Conservation (phyloP, 2,888 invertebrate genomes). For the Aporophyla nigra region DNA sequence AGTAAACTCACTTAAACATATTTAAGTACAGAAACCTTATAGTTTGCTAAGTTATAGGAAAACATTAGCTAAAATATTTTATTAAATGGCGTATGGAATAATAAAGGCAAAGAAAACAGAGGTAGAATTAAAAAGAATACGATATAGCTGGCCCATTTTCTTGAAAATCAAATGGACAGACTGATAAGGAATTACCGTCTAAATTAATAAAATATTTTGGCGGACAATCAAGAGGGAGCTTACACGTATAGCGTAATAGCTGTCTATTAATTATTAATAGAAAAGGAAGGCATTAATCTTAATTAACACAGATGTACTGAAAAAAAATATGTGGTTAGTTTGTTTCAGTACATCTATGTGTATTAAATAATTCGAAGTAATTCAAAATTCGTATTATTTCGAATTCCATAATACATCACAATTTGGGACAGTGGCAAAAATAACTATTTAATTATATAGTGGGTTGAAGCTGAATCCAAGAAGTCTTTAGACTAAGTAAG, state of each 20-base stretch:
- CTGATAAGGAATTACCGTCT: neutral
- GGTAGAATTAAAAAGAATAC: neutral
- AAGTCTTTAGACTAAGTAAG: slow-evolving; percentile 17
- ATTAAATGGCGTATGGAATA: neutral
- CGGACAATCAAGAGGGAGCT: neutral
- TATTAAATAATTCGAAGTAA: neutral
- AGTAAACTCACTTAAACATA: slow-evolving; percentile 49
- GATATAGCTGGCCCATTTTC: neutral
- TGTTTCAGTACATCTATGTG: too few relatives aligned
- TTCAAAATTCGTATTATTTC: neutral
- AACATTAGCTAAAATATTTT: slow-evolving; percentile 33
- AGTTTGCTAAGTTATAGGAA: slow-evolving; percentile 22
- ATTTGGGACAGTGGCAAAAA: neutral
- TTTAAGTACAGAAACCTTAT: slow-evolving; percentile 57
- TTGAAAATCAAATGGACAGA: neutral
- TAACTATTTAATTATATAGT: neutral
- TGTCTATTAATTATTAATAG: neutral
- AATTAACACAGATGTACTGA: too few relatives aligned
- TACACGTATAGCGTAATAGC: neutral
- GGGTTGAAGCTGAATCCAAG: slow-evolving; percentile 15
- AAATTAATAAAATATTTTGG: slow-evolving; percentile 12
- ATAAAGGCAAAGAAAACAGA: neutral
- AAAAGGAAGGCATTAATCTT: neutral
- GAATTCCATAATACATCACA: neutral
- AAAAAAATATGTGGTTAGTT: neutral